These are phyloP conservation scores for Sinopyrophorus schimmeli DNA, from an alignment of 2,888 invertebrate genomes.

Conservation along the genomic window DNA sequence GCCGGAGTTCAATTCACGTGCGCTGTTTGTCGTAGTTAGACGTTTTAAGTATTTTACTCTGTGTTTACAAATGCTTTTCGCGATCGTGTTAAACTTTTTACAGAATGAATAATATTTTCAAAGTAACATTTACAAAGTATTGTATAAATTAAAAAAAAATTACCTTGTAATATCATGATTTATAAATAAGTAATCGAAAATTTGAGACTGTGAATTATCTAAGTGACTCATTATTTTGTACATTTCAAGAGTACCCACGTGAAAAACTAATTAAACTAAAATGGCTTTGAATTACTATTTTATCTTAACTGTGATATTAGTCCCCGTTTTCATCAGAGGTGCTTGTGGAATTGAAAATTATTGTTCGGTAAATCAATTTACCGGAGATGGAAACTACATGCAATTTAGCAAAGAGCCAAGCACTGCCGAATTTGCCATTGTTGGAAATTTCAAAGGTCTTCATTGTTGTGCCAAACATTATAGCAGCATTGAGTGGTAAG, in stretches of 20 bases:
- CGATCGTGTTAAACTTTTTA: too few relatives aligned
- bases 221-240: conserved; percentile 10
- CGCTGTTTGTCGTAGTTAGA: background rate
- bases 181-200: too few relatives aligned
- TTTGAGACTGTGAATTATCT: too few relatives aligned
- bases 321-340: background rate
- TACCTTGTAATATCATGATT: too few relatives aligned
- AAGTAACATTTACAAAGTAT: too few relatives aligned
- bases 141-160: too few relatives aligned
- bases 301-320: conserved; percentile 6
- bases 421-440: conserved; percentile 68
- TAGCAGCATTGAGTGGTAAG: conserved; percentile 78
- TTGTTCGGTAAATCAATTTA: conserved; percentile 64
- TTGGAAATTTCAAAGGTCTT: conserved; percentile 72
- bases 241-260: background rate
- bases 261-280: conserved; percentile 8
- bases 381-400: conserved; percentile 64
- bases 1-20: conserved; percentile 10
- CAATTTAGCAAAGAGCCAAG: conserved; percentile 76
- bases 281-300: conserved; percentile 8
- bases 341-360: conserved; percentile 58
- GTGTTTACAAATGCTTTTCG: too few relatives aligned
- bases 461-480: conserved; percentile 79
- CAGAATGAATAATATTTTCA: too few relatives aligned
- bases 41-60: too few relatives aligned